Evolutionary conservation across 2,888 invertebrate genomes (phyloP).

Genomic region (Cistogaster globosa): DNA sequence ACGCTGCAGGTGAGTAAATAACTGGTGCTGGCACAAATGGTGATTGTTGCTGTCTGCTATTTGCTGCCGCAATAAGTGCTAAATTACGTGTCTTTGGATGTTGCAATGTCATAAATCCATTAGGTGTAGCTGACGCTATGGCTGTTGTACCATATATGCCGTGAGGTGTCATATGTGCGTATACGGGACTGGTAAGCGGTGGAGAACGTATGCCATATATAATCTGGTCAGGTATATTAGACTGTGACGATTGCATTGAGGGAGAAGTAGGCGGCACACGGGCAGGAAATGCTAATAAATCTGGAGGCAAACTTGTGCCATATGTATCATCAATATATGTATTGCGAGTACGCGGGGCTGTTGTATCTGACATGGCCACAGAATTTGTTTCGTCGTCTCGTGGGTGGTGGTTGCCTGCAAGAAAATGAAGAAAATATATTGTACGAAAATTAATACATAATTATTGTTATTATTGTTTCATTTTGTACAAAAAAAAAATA

Average conservation of each 20-base stretch:
- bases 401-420: slow-evolving; percentile 72
- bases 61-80: slow-evolving; percentile 79
- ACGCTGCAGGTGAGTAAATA: slow-evolving; percentile 84
- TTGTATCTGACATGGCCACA: slow-evolving; percentile 86
- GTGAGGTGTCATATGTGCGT: slow-evolving; percentile 81
- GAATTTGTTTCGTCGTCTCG: slow-evolving; percentile 88
- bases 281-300: slow-evolving; percentile 90
- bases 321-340: slow-evolving; percentile 83
- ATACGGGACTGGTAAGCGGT: slow-evolving; percentile 86
- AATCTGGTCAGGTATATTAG: slow-evolving; percentile 86
- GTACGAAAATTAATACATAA: not conserved
- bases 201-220: slow-evolving; percentile 80
- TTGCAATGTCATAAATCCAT: slow-evolving; percentile 90
- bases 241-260: slow-evolving; percentile 90
- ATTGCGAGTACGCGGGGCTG: slow-evolving; percentile 83
- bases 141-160: slow-evolving; percentile 85
- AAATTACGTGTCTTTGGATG: slow-evolving; percentile 86
- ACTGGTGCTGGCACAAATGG: slow-evolving; percentile 89
- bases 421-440: not conserved
- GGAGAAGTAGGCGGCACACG: slow-evolving; percentile 88
- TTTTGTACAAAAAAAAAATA: no score
- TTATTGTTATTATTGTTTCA: not conserved
- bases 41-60: slow-evolving; percentile 86
- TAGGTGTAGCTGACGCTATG: slow-evolving; percentile 83
- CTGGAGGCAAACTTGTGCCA: slow-evolving; percentile 89